These are phyloP conservation scores for Rousettus madagascariensis DNA, from an alignment of 2,797 vertebrate genomes.

Conservation along the genomic window DNA sequence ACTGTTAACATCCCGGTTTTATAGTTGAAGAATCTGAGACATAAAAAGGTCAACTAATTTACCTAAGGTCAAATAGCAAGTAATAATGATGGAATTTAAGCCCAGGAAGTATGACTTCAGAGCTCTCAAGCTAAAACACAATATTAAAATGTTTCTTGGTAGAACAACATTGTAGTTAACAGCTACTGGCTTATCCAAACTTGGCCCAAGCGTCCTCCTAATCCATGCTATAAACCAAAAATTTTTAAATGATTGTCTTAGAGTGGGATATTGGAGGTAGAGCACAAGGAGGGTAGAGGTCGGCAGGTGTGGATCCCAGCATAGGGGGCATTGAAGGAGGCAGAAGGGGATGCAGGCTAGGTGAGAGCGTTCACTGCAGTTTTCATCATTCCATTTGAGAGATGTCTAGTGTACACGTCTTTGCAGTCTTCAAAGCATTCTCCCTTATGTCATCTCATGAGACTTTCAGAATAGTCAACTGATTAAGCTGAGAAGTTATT, in stretches of 20 bases:
- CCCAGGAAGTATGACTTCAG: neutral
- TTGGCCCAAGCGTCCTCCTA: neutral
- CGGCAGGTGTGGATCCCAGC: neutral
- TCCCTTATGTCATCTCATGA: neutral
- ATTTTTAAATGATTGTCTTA: neutral
- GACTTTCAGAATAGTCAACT: neutral
- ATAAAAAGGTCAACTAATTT: neutral
- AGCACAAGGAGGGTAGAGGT: neutral
- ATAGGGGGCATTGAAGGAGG: neutral
- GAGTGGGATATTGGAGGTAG: neutral
- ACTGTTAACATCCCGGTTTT: neutral
- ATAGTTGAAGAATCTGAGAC: constrained; percentile 1
- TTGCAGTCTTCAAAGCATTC: neutral
- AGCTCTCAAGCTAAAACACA: neutral
- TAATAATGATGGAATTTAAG: neutral
- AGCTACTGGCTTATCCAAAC: neutral
- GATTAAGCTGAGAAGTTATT: neutral
- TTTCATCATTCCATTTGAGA: neutral
- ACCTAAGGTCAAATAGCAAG: neutral
- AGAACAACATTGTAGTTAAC: neutral
- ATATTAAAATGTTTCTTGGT: neutral
- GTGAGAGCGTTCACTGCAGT: neutral
- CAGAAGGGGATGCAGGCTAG: neutral
- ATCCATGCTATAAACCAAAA: neutral
- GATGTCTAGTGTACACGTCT: neutral